phyloP scores from a whole-genome alignment of 2,888 invertebrate species.

The Campoletis raptor region DNA sequence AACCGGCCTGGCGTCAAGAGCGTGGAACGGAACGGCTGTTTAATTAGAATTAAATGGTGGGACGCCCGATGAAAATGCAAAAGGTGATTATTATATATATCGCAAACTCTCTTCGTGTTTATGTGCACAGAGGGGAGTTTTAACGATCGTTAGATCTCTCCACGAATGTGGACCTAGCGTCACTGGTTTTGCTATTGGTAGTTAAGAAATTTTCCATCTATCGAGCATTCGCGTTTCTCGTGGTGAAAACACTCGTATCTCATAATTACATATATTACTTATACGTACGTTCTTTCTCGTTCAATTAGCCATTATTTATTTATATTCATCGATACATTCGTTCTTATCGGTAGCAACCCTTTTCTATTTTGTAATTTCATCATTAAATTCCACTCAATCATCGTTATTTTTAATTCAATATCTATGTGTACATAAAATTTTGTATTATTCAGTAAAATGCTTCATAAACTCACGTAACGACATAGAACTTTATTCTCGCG shows the following conservation, averaged over 20 bases:
- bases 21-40: slow-evolving; percentile 67
- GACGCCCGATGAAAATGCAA: slow-evolving; percentile 65
- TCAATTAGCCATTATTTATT: slow-evolving; percentile 31
- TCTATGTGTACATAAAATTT: no score
- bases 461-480: neutral
- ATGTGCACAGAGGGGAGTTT: slow-evolving; percentile 28
- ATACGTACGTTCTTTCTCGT: neutral
- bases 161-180: slow-evolving; percentile 20
- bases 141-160: slow-evolving; percentile 52
- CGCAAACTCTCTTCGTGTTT: neutral
- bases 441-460: neutral
- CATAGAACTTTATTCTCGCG: neutral
- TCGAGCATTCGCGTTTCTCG: slow-evolving; percentile 10
- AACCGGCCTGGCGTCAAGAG: slow-evolving; percentile 65
- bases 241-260: slow-evolving; percentile 29
- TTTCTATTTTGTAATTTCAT: slow-evolving; percentile 10
- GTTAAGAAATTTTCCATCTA: slow-evolving; percentile 50
- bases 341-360: neutral
- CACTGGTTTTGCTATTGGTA: slow-evolving; percentile 37
- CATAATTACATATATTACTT: slow-evolving; percentile 47
- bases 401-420: neutral
- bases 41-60: slow-evolving; percentile 67
- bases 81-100: slow-evolving; percentile 63
- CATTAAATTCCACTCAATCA: neutral
- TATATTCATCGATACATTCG: slow-evolving; percentile 41